Evolutionary conservation across 2,888 invertebrate genomes (phyloP), one percentile per base, ranked within the genome.

Genomic region (Spatulosminthurus flaviceps): DNA sequence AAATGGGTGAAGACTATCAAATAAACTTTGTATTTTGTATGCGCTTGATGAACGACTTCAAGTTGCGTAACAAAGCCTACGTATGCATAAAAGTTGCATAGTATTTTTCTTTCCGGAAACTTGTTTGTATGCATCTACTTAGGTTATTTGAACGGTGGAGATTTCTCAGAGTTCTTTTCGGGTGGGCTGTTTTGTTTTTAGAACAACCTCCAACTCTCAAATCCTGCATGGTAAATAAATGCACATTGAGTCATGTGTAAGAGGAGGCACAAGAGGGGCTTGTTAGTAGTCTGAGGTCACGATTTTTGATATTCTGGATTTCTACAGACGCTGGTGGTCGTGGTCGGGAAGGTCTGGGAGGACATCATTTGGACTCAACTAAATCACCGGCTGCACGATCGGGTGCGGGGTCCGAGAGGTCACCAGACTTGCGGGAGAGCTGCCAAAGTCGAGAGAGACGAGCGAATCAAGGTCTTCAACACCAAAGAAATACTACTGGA

Each of bases 281-380:
- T 4, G 4, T 2, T 26, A 4, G 22, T 16, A 71, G 16, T 42
- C 7, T 71, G 41, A 41, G 41, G 71, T 71, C 21, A 41, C 43
- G 67, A 67, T 29, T n/a, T n/a, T 60, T 67, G 19, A 51, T 51
- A 51, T 51, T 51, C 16, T 51, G 16, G 16, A 51, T n/a, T 51
- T 51, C n/a, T 71, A 83, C 73, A 83, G 85, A 85, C 78, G 85
- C 83, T 5, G 84, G 83, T 42, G 83, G 83, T 24, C 81, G 83
- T 42, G 82, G 82, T 24, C 81, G 82, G n/a, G 85, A 85, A 71
- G 80, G 81, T n/a, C 71, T 79, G 43, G 84, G 83, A 73, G 83
- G 82, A 26, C 80, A 80, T 21, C 82, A 81, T 77, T 78, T 83
- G 80, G 85, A 85, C 70, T 80, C 83, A 5, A 81, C 82, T 11